These are phyloP conservation scores for Archocentrus centrarchus DNA, from an alignment of 2,113 vertebrate species.

Conservation along the genomic window DNA sequence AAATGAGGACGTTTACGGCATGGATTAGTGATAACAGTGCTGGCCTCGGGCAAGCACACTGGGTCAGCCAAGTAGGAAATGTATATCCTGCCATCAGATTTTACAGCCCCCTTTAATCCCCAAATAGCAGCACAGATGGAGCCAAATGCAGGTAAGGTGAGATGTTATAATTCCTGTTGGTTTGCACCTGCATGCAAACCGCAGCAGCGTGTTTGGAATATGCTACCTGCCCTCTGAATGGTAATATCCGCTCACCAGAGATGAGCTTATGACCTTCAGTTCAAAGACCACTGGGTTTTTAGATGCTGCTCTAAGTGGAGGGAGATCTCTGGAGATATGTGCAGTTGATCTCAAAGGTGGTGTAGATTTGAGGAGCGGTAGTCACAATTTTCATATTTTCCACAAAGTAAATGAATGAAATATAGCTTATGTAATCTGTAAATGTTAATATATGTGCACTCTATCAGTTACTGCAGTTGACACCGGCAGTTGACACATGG, in stretches of 20 bases:
- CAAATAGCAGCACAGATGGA: constrained; percentile 56
- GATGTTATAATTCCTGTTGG: constrained; percentile 37
- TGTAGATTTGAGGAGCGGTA: background rate
- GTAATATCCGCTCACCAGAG: constrained; percentile 33
- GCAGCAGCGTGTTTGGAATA: constrained; percentile 19
- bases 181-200: constrained; percentile 34
- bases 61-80: constrained; percentile 61
- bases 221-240: constrained; percentile 7
- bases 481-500: no score
- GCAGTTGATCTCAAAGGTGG: background rate
- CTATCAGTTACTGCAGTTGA: background rate
- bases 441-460: background rate
- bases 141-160: constrained; percentile 60
- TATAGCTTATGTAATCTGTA: background rate
- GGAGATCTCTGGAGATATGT: background rate
- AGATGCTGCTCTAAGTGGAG: background rate
- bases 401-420: background rate
- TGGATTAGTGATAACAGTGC: constrained; percentile 56
- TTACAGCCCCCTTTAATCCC: constrained; percentile 61
- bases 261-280: constrained; percentile 23
- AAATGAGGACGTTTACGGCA: constrained; percentile 62
- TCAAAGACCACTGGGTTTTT: background rate
- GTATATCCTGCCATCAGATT: constrained; percentile 65
- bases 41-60: constrained; percentile 15
- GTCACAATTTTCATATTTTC: background rate